A percentile compares a stretch with the other conserved stretches of the same genome.
Evolutionary conservation across 2,888 invertebrate genomes (phyloP).

Genomic region (Plagodis dolabraria): DNA sequence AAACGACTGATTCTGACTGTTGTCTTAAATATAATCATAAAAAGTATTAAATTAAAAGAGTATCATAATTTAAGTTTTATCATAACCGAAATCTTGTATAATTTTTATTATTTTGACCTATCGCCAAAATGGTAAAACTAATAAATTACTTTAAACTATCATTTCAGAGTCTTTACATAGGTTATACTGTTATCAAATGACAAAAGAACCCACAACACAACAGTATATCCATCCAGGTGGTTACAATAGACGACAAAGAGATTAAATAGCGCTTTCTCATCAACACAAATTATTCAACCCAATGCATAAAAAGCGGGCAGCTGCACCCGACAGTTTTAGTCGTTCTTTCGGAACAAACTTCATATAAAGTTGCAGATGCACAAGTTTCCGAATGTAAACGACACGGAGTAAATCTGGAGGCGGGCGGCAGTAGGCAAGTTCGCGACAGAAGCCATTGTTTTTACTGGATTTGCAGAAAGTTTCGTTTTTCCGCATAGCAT

Average conservation of each 20-base stretch:
- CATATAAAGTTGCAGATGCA: slow-evolving; percentile 25
- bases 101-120: too few species aligned
- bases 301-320: slow-evolving; percentile 17
- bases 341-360: slow-evolving; percentile 26
- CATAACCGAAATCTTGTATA: too few species aligned
- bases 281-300: slow-evolving; percentile 5
- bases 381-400: slow-evolving; percentile 28
- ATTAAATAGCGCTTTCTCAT: not conserved
- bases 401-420: slow-evolving; percentile 16
- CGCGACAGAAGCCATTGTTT: slow-evolving; percentile 15
- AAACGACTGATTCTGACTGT: too few species aligned
- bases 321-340: slow-evolving; percentile 19
- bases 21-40: too few species aligned
- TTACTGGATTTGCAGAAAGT: slow-evolving; percentile 15
- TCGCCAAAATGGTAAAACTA: too few species aligned
- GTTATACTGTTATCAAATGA: too few species aligned
- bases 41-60: too few species aligned
- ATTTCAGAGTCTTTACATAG: too few species aligned
- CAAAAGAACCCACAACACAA: too few species aligned
- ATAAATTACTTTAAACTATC: too few species aligned
- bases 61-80: too few species aligned
- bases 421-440: slow-evolving; percentile 2
- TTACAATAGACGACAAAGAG: not conserved
- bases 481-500: slow-evolving; percentile 13
- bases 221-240: too few species aligned